These are phyloP conservation scores for Drosophila teissieri DNA, from an alignment of 1,140 invertebrate species.

Conservation along the genomic window DNA sequence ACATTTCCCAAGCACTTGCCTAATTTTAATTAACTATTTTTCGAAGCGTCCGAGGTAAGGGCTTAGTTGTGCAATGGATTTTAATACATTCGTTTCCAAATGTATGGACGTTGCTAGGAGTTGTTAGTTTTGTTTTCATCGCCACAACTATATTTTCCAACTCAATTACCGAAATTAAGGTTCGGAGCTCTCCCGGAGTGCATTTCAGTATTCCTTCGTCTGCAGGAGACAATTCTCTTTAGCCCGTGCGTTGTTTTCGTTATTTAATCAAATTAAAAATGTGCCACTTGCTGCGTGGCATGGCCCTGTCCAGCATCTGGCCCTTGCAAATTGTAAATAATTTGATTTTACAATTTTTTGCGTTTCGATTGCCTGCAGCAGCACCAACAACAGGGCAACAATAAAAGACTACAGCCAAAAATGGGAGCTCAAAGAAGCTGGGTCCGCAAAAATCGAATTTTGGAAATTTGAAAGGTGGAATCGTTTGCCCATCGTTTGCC, in stretches of 20 bases:
- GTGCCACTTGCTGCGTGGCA: constrained; percentile 53
- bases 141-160: not conserved
- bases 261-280: constrained; percentile 62
- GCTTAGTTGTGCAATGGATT: constrained; percentile 23
- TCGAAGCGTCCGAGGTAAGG: constrained; percentile 6
- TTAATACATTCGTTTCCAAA: no score
- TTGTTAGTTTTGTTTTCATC: not conserved
- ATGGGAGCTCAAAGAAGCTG: no score
- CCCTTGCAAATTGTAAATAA: constrained; percentile 59
- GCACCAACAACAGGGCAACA: constrained; percentile 19
- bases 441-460: no score
- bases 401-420: not conserved
- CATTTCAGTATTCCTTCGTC: not conserved
- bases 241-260: constrained; percentile 30
- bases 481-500: no score
- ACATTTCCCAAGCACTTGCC: constrained; percentile 69
- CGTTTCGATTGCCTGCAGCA: constrained; percentile 45
- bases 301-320: constrained; percentile 43
- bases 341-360: constrained; percentile 48
- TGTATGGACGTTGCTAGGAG: no score
- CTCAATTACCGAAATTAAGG: constrained; percentile 5
- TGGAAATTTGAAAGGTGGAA: no score
- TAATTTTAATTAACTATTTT: constrained; percentile 80
- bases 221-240: constrained; percentile 35
- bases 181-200: not conserved